phyloP scores from a whole-genome alignment of 2,113 vertebrate species.

The Amazona guildingii region DNA sequence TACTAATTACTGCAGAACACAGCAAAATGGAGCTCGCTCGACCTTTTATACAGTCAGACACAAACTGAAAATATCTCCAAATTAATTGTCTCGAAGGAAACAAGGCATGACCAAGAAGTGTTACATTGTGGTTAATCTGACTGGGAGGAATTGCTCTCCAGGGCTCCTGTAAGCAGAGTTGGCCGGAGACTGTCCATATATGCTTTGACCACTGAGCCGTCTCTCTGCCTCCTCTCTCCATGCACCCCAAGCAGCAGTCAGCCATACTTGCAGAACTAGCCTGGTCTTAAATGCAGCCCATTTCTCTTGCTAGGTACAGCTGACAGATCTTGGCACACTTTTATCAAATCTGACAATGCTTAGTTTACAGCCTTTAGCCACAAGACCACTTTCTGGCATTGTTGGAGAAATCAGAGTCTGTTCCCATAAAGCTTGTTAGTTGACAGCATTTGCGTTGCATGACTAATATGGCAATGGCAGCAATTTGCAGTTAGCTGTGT shows the following conservation, averaged over 20 bases:
- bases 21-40: background rate
- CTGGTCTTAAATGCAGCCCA: background rate
- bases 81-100: background rate
- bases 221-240: background rate
- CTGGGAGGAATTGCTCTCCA: background rate
- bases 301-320: background rate
- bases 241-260: background rate
- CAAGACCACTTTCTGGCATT: constrained; percentile 11
- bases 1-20: background rate
- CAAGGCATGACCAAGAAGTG: background rate
- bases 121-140: background rate
- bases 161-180: background rate
- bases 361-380: constrained; percentile 13
- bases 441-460: constrained; percentile 47
- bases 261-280: background rate
- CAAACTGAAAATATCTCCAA: background rate
- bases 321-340: background rate
- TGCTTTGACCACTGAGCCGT: background rate
- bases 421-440: constrained; percentile 31
- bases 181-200: rapidly evolving
- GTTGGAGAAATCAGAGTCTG: background rate
- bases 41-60: background rate
- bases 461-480: constrained; percentile 23
- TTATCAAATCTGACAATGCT: background rate
- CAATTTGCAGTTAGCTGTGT: constrained; percentile 9